These are phyloP conservation scores for Subanguina moxae DNA, from an alignment of 1,140 invertebrate genomes.

Conservation along the genomic window DNA sequence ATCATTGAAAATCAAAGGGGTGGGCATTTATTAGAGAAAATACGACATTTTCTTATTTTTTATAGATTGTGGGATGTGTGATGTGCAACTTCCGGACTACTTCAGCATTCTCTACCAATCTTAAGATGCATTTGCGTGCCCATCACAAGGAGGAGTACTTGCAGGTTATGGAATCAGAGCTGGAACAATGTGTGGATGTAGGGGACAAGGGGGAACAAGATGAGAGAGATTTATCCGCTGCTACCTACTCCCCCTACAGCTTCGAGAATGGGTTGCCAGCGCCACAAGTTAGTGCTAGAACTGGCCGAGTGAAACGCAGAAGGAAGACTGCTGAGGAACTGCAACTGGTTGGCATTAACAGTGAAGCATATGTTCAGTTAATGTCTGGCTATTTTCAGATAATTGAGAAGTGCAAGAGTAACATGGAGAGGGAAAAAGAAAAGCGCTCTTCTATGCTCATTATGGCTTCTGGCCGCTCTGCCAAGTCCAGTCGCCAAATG, in stretches of 20 bases:
- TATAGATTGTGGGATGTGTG: slow-evolving; percentile 22
- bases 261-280: not conserved
- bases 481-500: no score
- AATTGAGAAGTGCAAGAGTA: slow-evolving; percentile 6
- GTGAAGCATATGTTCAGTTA: not conserved
- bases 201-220: slow-evolving; percentile 8
- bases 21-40: no score
- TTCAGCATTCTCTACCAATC: slow-evolving; percentile 25
- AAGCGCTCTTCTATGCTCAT: not conserved
- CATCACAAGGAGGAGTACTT: slow-evolving; percentile 27
- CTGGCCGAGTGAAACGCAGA: not conserved
- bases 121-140: slow-evolving; percentile 21
- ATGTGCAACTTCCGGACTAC: slow-evolving; percentile 26
- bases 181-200: slow-evolving; percentile 17
- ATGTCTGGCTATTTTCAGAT: not conserved
- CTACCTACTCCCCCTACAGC: not conserved
- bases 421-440: not conserved
- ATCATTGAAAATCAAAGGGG: slow-evolving; percentile 1
- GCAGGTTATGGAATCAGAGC: slow-evolving; percentile 18
- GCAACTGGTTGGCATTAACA: not conserved
- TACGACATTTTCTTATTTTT: slow-evolving; percentile 7
- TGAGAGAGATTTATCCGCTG: not conserved
- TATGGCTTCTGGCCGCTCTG: not conserved
- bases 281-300: not conserved
- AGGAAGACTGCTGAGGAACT: slow-evolving; percentile 16